Conservation (phyloP, 2,113 vertebrate species). For the Aptenodytes forsteri region DNA sequence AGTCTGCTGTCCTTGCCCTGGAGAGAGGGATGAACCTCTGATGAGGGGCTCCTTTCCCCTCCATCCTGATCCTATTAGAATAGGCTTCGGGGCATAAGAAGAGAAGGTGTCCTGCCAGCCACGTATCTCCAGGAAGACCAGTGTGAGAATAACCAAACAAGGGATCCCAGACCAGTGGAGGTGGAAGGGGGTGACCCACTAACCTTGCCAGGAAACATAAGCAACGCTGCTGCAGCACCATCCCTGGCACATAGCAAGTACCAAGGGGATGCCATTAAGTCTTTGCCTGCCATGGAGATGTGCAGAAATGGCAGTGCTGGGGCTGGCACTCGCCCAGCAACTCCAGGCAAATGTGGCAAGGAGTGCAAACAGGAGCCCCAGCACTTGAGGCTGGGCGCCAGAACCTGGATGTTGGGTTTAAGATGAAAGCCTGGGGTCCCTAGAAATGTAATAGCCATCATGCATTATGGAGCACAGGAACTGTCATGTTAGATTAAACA, state of each 20-base stretch:
- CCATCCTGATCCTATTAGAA: background rate
- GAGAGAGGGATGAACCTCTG: background rate
- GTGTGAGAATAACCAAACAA: background rate
- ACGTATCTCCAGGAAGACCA: background rate
- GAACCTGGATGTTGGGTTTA: background rate
- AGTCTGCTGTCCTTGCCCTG: background rate
- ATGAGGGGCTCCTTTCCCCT: background rate
- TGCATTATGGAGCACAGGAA: background rate
- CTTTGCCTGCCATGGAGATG: background rate
- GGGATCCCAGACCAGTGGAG: background rate
- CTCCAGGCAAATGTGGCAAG: background rate
- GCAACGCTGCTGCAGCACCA: background rate
- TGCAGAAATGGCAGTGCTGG: background rate
- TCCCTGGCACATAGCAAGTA: background rate
- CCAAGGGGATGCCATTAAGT: background rate
- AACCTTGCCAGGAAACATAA: background rate
- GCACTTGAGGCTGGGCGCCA: background rate
- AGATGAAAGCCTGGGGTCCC: background rate
- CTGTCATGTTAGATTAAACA: background rate
- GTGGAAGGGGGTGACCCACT: background rate
- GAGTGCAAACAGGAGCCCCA: background rate
- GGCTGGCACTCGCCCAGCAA: background rate
- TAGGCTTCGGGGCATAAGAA: background rate
- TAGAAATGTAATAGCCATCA: background rate
- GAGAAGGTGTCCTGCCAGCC: background rate